These are phyloP conservation scores for Ceraclea dissimilis DNA, from an alignment of 2,888 invertebrate species.

Conservation along the genomic window DNA sequence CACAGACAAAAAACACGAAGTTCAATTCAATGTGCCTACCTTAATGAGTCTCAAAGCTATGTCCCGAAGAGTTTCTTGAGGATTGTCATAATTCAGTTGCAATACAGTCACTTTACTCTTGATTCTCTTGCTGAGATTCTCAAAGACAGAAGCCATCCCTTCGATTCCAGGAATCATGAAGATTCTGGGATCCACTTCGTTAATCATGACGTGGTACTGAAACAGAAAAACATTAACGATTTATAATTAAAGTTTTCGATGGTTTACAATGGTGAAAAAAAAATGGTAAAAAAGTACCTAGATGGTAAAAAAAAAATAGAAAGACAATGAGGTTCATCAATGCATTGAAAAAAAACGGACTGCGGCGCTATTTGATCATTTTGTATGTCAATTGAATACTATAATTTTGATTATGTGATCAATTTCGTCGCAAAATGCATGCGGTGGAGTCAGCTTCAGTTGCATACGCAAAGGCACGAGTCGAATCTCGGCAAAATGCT, in stretches of 20 bases:
- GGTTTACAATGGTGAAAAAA: too few species aligned
- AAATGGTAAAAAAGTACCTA: too few species aligned
- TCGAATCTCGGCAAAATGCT: too few species aligned
- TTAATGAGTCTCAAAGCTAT: slow-evolving; percentile 47
- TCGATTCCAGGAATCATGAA: slow-evolving; percentile 63
- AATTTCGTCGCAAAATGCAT: too few species aligned
- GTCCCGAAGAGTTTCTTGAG: slow-evolving; percentile 39
- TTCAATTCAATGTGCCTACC: slow-evolving; percentile 34
- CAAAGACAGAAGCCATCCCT: slow-evolving; percentile 50
- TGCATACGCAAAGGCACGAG: too few species aligned
- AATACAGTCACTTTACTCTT: slow-evolving; percentile 46
- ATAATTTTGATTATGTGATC: too few species aligned
- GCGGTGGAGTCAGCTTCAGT: too few species aligned
- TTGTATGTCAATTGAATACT: not conserved
- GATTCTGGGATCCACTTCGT: slow-evolving; percentile 43
- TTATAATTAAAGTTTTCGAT: too few species aligned
- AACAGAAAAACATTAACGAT: slow-evolving; percentile 28
- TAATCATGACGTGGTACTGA: slow-evolving; percentile 41
- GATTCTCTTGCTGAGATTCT: slow-evolving; percentile 45
- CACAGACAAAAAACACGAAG: not conserved
- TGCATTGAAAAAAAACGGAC: too few species aligned
- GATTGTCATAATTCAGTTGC: slow-evolving; percentile 46
- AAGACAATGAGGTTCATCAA: too few species aligned
- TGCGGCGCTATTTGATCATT: too few species aligned
- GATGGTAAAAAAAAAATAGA: not conserved